Conservation (phyloP, 2,888 invertebrate species). For the Oegoconia quadripuncta region DNA sequence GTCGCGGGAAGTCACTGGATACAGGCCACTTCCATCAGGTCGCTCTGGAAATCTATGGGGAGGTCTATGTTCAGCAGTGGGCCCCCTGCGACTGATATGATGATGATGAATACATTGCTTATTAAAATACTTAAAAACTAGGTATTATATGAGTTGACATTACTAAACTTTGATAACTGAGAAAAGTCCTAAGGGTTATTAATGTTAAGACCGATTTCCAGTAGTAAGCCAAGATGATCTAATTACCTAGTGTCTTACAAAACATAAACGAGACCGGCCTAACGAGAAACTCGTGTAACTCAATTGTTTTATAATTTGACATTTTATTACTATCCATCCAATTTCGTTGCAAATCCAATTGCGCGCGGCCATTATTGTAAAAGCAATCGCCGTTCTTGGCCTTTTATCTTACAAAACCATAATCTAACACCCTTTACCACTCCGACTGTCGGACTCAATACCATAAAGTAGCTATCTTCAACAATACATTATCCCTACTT, state of each 20-base stretch:
- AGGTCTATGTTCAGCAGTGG: too few species aligned
- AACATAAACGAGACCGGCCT: not conserved
- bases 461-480: conserved; percentile 72
- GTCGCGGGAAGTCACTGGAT: too few species aligned
- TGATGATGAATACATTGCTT: too few species aligned
- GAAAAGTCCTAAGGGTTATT: too few species aligned
- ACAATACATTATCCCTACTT: conserved; percentile 72
- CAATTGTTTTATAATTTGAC: conserved; percentile 25
- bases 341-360: conserved; percentile 39
- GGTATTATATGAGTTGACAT: too few species aligned
- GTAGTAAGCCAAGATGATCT: not conserved
- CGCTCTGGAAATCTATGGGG: too few species aligned
- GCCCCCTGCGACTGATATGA: too few species aligned
- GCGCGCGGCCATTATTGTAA: conserved; percentile 48
- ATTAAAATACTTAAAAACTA: too few species aligned
- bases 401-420: conserved; percentile 55
- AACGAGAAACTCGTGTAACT: conserved; percentile 3
- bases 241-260: not conserved
- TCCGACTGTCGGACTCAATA: conserved; percentile 65
- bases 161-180: too few species aligned
- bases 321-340: conserved; percentile 18
- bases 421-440: conserved; percentile 71
- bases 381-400: conserved; percentile 46
- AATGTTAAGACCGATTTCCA: too few species aligned
- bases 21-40: too few species aligned